These are phyloP conservation scores for Ridgeia piscesae DNA, from an alignment of 1,140 invertebrate genomes.

Conservation along the genomic window DNA sequence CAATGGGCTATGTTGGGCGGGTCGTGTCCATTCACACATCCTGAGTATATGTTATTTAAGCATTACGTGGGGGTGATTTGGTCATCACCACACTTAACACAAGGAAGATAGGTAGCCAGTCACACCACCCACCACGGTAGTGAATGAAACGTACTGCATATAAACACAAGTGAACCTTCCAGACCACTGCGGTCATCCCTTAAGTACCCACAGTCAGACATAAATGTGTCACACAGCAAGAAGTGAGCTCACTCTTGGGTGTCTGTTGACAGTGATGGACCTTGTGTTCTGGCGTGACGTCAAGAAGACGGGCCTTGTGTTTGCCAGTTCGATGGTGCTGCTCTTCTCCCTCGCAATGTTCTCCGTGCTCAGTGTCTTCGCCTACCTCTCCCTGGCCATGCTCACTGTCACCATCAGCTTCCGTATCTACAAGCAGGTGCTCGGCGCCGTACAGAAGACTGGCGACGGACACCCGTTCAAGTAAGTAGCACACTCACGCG, in stretches of 20 bases:
- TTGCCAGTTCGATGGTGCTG: slow-evolving; percentile 80
- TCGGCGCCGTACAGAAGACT: slow-evolving; percentile 95
- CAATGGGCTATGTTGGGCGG: too few relatives aligned
- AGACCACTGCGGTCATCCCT: too few relatives aligned
- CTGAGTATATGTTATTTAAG: too few relatives aligned
- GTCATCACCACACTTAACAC: too few relatives aligned
- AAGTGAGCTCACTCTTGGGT: not conserved
- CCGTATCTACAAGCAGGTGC: slow-evolving; percentile 92
- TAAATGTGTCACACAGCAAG: too few relatives aligned
- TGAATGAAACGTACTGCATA: too few relatives aligned
- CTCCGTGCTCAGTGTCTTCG: slow-evolving; percentile 92
- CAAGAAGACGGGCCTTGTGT: slow-evolving; percentile 88
- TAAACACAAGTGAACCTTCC: too few relatives aligned
- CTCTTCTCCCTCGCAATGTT: slow-evolving; percentile 90
- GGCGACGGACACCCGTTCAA: slow-evolving; percentile 97
- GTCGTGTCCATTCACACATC: too few relatives aligned
- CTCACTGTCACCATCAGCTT: slow-evolving; percentile 84
- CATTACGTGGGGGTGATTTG: too few relatives aligned
- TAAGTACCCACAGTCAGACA: too few relatives aligned
- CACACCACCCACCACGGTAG: too few relatives aligned
- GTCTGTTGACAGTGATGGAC: slow-evolving; percentile 74
- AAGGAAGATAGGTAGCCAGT: not conserved
- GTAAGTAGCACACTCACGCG: slow-evolving; percentile 63
- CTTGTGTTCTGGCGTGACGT: slow-evolving; percentile 96
- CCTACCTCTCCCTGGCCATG: slow-evolving; percentile 82